Evolutionary conservation across 2,888 invertebrate species (phyloP), one percentile per base, ranked within the genome.

Genomic region (Sericinus montela): DNA sequence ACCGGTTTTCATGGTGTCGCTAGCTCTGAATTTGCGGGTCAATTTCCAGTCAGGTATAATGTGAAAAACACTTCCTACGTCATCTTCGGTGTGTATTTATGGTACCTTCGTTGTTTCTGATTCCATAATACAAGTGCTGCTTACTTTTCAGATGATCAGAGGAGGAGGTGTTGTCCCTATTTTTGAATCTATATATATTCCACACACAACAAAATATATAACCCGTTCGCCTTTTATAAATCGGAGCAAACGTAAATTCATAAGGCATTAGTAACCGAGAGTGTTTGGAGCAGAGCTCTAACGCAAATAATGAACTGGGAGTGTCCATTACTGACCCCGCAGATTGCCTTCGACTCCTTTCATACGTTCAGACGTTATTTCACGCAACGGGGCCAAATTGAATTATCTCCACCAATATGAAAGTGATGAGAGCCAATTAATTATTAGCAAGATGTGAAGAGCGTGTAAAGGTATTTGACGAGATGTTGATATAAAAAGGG

Each of bases 281-380:
- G 45, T 50, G 50, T 47, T 51, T 49, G 51, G 42, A 53, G 51
- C 50, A 45, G 54, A 52, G 52, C 54, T 43, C 39, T 56, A 57
- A 51, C 52, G 51, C 55, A 62, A 62, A 60, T 65, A 62, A 63
- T 63, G 45, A 55, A 40, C 51, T 42, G 54, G 57, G 59, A 57
- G 61, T 57, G 57, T 52, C 60, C 48, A 59, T 62, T 60, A 57
- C 59, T 55, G 41, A 37, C 46, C n/a, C 42, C 55, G 29, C 51
- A 57, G 63, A 63, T 59, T 62, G 63, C 48, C 56, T 52, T 49
- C 49, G 53, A 56, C 53, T 56, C 49, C 51, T 49, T 23, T n/a
- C 34, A 35, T 30, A 34, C 40, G 36, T 48, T 43, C 35, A 44
- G 32, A 34, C 38, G 43, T 38, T 37, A 37, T 30, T 42, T 19